Evolutionary conservation across 2,797 vertebrate genomes (phyloP).

Genomic region (Echiichthys vipera): DNA sequence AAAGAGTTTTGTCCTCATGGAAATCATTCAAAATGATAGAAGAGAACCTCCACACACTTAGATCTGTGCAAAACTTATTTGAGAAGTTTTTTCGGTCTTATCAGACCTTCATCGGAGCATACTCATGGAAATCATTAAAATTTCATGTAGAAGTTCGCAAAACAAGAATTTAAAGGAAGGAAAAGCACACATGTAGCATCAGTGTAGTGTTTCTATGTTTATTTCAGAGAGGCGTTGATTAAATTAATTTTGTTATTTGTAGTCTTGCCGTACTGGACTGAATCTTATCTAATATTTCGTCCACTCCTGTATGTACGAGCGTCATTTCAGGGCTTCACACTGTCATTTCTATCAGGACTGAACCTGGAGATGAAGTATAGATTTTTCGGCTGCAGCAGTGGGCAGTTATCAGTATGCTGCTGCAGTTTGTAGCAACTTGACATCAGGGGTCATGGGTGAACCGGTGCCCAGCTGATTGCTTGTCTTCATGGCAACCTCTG

Average conservation of each 20-base stretch:
- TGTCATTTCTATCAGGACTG: conserved; percentile 18
- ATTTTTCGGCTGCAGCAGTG: conserved; percentile 47
- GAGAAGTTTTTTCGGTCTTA: no score
- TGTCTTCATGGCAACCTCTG: conserved; percentile 62
- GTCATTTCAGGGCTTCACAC: conserved; percentile 7
- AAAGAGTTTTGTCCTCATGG: background rate
- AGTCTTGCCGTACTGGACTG: background rate
- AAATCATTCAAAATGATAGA: conserved; percentile 12
- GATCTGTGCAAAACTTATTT: no score
- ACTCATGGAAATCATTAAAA: conserved; percentile 4
- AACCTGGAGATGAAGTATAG: conserved; percentile 54
- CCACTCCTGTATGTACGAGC: background rate
- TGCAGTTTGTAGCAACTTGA: conserved; percentile 42
- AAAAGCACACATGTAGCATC: no score
- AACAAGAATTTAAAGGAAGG: background rate
- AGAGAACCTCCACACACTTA: no score
- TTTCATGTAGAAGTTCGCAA: background rate
- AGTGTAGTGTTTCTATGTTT: background rate
- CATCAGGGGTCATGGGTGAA: conserved; percentile 58
- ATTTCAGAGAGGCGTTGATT: background rate
- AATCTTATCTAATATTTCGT: background rate
- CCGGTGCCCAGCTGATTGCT: conserved; percentile 52
- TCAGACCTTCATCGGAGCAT: no score
- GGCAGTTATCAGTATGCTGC: conserved; percentile 62
- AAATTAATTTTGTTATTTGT: background rate